Conservation (phyloP, 2,888 invertebrate species). For the Tethea ocularis region DNA sequence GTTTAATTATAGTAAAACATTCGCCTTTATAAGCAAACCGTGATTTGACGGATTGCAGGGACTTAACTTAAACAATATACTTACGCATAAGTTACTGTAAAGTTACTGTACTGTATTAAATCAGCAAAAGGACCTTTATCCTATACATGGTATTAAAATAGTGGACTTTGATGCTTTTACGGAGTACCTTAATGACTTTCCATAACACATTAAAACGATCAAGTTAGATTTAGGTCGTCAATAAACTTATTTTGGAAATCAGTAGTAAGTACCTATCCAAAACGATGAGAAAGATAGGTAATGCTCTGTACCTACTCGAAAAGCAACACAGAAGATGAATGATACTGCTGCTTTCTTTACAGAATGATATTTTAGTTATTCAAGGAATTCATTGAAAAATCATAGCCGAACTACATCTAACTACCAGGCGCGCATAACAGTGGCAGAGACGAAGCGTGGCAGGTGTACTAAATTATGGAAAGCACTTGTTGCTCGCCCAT, state of each 20-base stretch:
- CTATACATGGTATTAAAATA: not conserved
- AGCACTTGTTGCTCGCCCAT: constrained; percentile 64
- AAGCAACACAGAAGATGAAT: not conserved
- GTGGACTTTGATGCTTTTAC: no score
- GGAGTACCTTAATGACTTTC: no score
- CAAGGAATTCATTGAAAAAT: constrained; percentile 28
- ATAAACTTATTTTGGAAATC: no score
- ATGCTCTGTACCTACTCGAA: no score
- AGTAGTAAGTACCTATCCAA: no score
- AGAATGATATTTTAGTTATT: not conserved
- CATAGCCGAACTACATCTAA: constrained; percentile 24
- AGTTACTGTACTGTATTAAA: not conserved
- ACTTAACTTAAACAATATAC: not conserved
- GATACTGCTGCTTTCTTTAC: not conserved
- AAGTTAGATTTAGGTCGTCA: no score
- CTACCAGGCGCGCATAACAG: constrained; percentile 45
- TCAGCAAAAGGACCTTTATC: not conserved
- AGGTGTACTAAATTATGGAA: constrained; percentile 65
- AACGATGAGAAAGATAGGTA: no score
- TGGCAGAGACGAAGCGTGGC: constrained; percentile 37
- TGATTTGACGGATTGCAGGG: not conserved
- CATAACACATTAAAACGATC: no score
- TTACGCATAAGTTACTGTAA: not conserved
- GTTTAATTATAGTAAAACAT: not conserved
- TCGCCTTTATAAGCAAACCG: not conserved